Conservation (phyloP, 2,888 invertebrate species). For the Tetranychus piercei region DNA sequence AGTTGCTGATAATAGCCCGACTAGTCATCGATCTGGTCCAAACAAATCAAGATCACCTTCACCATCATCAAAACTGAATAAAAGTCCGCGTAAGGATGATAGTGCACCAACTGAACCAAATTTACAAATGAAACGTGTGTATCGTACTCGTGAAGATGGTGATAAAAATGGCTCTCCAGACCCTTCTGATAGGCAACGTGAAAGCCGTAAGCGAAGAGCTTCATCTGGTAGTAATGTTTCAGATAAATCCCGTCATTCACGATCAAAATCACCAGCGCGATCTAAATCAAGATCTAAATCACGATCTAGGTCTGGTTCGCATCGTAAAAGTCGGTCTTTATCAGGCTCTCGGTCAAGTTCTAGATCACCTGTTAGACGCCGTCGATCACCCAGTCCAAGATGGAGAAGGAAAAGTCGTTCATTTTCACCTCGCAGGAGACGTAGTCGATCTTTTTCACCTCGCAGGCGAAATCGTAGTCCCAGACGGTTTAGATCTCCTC, state of each 20-base stretch:
- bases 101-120: neutral
- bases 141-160: neutral
- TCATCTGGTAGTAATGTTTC: neutral
- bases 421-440: neutral
- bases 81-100: neutral
- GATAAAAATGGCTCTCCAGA: neutral
- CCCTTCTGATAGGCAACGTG: neutral
- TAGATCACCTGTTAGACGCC: constrained; percentile 24
- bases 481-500: constrained; percentile 4
- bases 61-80: neutral
- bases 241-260: constrained; percentile 10
- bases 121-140: neutral
- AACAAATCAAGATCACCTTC: constrained; percentile 14
- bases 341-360: constrained; percentile 25
- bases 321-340: constrained; percentile 19
- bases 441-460: neutral
- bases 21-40: constrained; percentile 2
- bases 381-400: constrained; percentile 24
- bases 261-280: constrained; percentile 6
- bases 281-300: constrained; percentile 19
- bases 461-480: constrained; percentile 1
- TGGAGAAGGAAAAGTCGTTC: constrained; percentile 2
- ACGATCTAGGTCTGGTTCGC: constrained; percentile 7
- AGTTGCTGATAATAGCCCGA: constrained; percentile 2
- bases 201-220: neutral